Evolutionary conservation across 1,140 invertebrate genomes (phyloP).

Genomic region (Lepidurus apus): DNA sequence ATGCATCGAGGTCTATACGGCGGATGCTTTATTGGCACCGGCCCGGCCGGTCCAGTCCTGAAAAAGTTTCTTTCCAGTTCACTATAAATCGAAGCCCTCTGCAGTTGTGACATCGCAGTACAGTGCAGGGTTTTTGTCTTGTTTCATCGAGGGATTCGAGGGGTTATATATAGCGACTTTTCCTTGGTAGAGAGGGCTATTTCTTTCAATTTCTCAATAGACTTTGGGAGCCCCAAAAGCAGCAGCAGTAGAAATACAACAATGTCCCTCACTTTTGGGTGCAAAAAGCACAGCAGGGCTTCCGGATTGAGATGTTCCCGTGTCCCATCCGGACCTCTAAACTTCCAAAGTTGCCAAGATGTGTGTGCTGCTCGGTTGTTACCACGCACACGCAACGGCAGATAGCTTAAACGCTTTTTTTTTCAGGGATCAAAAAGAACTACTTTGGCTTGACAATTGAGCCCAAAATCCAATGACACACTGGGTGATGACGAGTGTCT

Average conservation of each 20-base stretch:
- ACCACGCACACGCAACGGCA: background rate
- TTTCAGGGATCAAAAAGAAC: background rate
- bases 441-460: background rate
- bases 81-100: slow-evolving; percentile 11
- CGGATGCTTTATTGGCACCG: slow-evolving; percentile 9
- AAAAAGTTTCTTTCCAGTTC: slow-evolving; percentile 6
- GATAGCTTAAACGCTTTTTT: background rate
- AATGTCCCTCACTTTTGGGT: slow-evolving; percentile 4
- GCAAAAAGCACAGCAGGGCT: slow-evolving; percentile 18
- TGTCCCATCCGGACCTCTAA: background rate
- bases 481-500: background rate
- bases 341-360: background rate
- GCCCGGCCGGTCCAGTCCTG: background rate
- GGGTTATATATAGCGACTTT: slow-evolving; percentile 22
- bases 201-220: slow-evolving; percentile 13
- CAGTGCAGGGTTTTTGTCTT: slow-evolving; percentile 1
- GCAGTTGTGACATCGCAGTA: slow-evolving; percentile 15
- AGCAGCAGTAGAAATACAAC: background rate
- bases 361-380: slow-evolving; percentile 3
- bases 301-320: slow-evolving; percentile 14
- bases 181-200: background rate
- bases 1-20: background rate
- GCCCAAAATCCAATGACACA: background rate
- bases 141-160: slow-evolving; percentile 14
- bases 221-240: background rate